Percentiles rank a stretch among this genome's conserved stretches.
Conservation (phyloP, 2,113 vertebrate species). For the Syrrhaptes paradoxus region DNA sequence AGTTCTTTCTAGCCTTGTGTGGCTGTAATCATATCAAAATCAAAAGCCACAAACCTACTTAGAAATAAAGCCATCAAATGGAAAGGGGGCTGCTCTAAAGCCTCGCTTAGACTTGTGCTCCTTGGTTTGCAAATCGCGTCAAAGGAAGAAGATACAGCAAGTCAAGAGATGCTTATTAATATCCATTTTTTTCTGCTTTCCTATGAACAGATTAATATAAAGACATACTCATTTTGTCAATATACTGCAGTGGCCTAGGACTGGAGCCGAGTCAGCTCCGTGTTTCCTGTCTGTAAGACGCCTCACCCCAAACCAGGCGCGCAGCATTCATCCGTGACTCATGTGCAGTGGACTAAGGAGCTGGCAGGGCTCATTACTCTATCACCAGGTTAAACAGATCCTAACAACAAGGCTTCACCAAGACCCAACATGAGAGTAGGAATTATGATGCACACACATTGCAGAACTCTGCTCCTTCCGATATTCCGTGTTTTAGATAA, state of each 20-base stretch:
- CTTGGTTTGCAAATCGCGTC: rapidly evolving
- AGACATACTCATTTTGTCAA: rapidly evolving
- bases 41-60: not conserved
- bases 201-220: not conserved
- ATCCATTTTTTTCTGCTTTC: not conserved
- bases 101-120: rapidly evolving
- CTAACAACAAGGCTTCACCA: not conserved
- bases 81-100: not conserved
- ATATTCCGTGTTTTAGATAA: not conserved
- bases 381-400: not conserved
- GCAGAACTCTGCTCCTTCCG: not conserved
- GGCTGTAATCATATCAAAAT: not conserved
- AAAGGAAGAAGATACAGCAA: not conserved
- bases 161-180: not conserved
- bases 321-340: not conserved
- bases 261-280: not conserved
- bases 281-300: not conserved
- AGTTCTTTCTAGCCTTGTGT: not conserved
- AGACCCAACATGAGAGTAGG: not conserved
- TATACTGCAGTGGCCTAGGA: not conserved
- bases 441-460: not conserved
- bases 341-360: rapidly evolving
- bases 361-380: not conserved
- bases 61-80: not conserved
- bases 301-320: not conserved